Evolutionary conservation across 2,888 invertebrate genomes (phyloP), one percentile per base, ranked within the genome.

Genomic region (Diloba caeruleocephala): DNA sequence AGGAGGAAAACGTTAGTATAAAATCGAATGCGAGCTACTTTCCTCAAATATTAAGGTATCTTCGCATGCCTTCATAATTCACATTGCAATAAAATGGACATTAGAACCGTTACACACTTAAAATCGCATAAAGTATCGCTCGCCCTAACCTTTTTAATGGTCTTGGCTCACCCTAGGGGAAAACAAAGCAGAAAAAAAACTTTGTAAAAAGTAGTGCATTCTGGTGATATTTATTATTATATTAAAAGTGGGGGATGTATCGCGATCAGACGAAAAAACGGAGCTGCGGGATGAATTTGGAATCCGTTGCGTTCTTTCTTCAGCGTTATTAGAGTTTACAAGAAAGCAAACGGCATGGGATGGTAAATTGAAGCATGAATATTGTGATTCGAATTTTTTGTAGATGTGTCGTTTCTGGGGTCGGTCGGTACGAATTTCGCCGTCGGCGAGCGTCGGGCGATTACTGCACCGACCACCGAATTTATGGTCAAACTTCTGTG

Each of bases 401-500:
- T 17, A 32, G 23, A 33, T 36, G 23, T 46, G 8, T 38, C 38
- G 36, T 51, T 74, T 87, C 79, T 85, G 76, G 88, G 87, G 84
- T 79, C 75, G 61, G 28, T 85, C 78, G 75, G 79, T 71, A 65
- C 75, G 80, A 83, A 83, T 84, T 82, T 83, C 70, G 89, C 90
- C 88, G 82, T 73, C 84, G 89, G 89, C 88, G 78, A 84, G 78
- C 80, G 72, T 71, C 66, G 50, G 62, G 78, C 89, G 86, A 88
- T 89, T 88, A 88, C 88, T 84, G 84, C 77, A 78, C 74, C 84
- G 89, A 84, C 92, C 89, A 88, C 81, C 80, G 88, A 93, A 94
- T 94, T 94, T 94, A 94, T 94, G 94, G 94, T 94, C 93, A 93
- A 94, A 94, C 90, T 94, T 94, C 82, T 78, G 85, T 77, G 85